Evolutionary conservation across 2,888 invertebrate genomes (phyloP).

Genomic region (Agapostemon virescens): DNA sequence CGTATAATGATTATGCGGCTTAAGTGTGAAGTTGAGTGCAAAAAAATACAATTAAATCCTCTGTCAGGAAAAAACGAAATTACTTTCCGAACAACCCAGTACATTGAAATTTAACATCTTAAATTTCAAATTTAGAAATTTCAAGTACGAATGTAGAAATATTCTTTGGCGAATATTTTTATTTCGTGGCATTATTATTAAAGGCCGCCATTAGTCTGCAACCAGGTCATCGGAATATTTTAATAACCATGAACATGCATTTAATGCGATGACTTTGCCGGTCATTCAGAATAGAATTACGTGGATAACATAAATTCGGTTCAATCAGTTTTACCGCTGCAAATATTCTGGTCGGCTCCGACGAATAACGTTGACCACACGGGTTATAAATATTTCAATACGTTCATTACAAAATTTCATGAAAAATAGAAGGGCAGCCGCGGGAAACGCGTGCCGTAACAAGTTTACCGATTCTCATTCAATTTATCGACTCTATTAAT

Average conservation of each 20-base stretch:
- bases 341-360: slow-evolving; percentile 6
- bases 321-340: slow-evolving; percentile 16
- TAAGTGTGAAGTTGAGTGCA: too few relatives aligned
- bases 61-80: too few relatives aligned
- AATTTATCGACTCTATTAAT: background rate
- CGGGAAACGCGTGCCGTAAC: background rate
- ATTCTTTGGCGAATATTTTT: background rate
- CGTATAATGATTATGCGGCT: too few relatives aligned
- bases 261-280: background rate
- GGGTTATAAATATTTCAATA: background rate
- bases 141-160: background rate
- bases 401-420: background rate
- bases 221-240: background rate
- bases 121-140: background rate
- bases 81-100: too few relatives aligned
- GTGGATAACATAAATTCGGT: slow-evolving; percentile 7
- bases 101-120: too few relatives aligned
- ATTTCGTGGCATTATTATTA: background rate
- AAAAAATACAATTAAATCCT: too few relatives aligned
- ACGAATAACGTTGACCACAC: background rate
- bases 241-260: background rate
- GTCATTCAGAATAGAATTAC: background rate
- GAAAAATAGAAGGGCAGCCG: background rate
- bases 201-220: background rate
- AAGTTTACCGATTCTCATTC: background rate